These are phyloP conservation scores for Cryptocephalus primarius DNA, from an alignment of 2,888 invertebrate genomes.

Conservation along the genomic window DNA sequence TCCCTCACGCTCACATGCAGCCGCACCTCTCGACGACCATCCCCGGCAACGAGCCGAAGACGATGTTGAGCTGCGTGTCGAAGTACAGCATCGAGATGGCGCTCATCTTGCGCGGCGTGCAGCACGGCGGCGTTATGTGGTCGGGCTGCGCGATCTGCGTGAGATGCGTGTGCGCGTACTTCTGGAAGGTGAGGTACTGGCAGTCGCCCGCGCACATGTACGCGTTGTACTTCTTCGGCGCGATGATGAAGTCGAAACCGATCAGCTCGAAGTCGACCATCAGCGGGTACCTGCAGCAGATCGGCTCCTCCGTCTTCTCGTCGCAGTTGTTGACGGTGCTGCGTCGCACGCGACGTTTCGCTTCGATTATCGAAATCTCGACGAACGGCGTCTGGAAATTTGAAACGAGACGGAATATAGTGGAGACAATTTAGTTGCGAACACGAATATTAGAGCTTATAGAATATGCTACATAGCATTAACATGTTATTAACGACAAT, in stretches of 20 bases:
- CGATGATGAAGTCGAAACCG: constrained; percentile 97
- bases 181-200: constrained; percentile 75
- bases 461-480: too few species aligned
- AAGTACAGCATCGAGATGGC: constrained; percentile 87
- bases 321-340: constrained; percentile 76
- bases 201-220: constrained; percentile 96
- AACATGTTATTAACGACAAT: too few species aligned
- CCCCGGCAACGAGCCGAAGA: constrained; percentile 78
- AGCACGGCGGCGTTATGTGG: constrained; percentile 73
- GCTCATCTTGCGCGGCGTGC: constrained; percentile 81
- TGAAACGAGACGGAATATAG: constrained; percentile 2
- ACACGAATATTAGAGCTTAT: too few species aligned
- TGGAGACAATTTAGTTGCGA: too few species aligned
- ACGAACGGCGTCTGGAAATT: constrained; percentile 45
- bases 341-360: constrained; percentile 59
- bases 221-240: constrained; percentile 88
- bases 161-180: constrained; percentile 80
- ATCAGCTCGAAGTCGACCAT: constrained; percentile 90
- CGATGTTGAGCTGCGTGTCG: constrained; percentile 77
- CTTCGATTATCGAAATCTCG: constrained; percentile 45
- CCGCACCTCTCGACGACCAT: constrained; percentile 94
- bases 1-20: constrained; percentile 56
- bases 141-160: constrained; percentile 68
- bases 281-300: constrained; percentile 91
- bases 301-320: constrained; percentile 59